phyloP scores from a whole-genome alignment of 2,888 invertebrate genomes.

The Nebria salina region DNA sequence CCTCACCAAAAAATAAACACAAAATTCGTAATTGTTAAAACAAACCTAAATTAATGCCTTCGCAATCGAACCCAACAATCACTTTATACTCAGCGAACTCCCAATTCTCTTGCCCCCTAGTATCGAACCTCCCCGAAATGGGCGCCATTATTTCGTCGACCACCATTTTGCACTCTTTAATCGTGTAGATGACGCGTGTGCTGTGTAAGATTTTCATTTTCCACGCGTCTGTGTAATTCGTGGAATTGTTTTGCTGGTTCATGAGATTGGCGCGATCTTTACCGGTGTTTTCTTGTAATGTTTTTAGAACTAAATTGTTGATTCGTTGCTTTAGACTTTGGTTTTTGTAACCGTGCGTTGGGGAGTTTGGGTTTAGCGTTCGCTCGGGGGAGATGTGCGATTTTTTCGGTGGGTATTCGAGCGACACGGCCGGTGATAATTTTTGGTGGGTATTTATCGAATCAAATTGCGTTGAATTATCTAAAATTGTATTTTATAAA shows the following conservation, averaged over 20 bases:
- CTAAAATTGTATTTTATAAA: constrained; percentile 18
- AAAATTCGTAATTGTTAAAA: neutral
- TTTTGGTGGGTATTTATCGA: constrained; percentile 54
- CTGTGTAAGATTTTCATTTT: constrained; percentile 83
- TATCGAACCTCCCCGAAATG: neutral
- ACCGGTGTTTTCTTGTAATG: constrained; percentile 85
- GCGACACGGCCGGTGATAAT: constrained; percentile 61
- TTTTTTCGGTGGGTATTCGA: constrained; percentile 37
- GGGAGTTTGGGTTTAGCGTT: constrained; percentile 41
- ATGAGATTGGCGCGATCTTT: constrained; percentile 65
- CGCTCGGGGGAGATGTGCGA: constrained; percentile 37
- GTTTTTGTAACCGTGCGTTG: constrained; percentile 66
- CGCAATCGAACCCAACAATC: constrained; percentile 88
- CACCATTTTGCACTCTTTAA: constrained; percentile 80
- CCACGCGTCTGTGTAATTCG: constrained; percentile 73
- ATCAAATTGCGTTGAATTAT: constrained; percentile 33
- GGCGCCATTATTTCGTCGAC: constrained; percentile 74
- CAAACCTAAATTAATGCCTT: constrained; percentile 88
- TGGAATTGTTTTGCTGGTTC: constrained; percentile 53
- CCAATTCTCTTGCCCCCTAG: constrained; percentile 53
- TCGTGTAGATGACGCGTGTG: constrained; percentile 81
- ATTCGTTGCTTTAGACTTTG: constrained; percentile 89
- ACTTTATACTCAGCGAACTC: constrained; percentile 63
- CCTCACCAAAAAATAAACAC: neutral
- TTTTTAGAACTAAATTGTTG: constrained; percentile 87